phyloP scores from a whole-genome alignment of 2,797 vertebrate species.

The Valencia hispanica region DNA sequence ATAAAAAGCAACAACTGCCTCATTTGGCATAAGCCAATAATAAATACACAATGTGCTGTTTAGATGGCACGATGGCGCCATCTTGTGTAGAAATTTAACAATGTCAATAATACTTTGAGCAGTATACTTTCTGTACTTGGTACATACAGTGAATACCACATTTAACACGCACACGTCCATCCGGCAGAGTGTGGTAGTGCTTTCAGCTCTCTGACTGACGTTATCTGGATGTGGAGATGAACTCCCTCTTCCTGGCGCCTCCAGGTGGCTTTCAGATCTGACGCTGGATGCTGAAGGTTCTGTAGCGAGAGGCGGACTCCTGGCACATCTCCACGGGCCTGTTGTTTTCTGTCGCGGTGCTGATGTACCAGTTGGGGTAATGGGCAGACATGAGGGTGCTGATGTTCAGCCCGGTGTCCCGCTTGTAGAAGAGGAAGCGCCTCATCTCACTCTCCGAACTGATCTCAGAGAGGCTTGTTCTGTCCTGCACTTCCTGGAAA shows the following conservation, averaged over 20 bases:
- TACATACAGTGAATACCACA: conserved; percentile 62
- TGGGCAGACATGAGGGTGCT: conserved; percentile 70
- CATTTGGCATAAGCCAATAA: conserved; percentile 12
- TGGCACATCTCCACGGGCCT: conserved; percentile 59
- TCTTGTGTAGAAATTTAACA: conserved; percentile 44
- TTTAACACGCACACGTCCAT: conserved; percentile 19
- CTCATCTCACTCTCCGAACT: conserved; percentile 35
- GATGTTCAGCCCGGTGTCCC: conserved; percentile 42
- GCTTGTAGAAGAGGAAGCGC: conserved; percentile 76
- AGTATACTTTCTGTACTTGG: conserved; percentile 59
- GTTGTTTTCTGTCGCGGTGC: conserved; percentile 55
- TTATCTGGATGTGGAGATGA: not conserved
- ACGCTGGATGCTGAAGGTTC: conserved; percentile 57
- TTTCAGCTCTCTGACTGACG: not conserved
- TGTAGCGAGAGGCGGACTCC: conserved; percentile 20
- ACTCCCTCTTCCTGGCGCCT: not conserved
- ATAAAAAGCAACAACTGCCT: conserved; percentile 14
- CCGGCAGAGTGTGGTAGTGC: not conserved
- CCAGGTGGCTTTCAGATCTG: conserved; percentile 19
- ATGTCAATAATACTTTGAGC: conserved; percentile 44
- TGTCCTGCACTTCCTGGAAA: conserved; percentile 53
- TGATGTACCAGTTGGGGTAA: conserved; percentile 72
- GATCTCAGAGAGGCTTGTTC: conserved; percentile 23
- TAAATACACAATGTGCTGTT: conserved; percentile 20
- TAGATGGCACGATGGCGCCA: conserved; percentile 23